Conservation (phyloP, 2,113 vertebrate species). For the Fukomys damarensis region DNA sequence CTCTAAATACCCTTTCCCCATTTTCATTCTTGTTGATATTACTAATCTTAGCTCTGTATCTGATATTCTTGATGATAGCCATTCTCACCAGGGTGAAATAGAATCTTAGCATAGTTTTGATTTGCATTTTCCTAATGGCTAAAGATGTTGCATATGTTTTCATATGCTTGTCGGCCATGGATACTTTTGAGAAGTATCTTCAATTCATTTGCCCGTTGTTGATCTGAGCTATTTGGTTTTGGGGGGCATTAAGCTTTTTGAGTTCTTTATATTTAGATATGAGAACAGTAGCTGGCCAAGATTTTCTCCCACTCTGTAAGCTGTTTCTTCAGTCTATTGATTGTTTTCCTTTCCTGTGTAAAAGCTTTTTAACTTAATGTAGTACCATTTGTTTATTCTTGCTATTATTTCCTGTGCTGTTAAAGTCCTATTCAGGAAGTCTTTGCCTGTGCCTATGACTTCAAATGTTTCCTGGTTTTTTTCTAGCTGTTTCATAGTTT, state of each 20-base stretch:
- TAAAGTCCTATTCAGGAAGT: not conserved
- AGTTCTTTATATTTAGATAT: not conserved
- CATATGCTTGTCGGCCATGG: not conserved
- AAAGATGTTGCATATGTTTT: not conserved
- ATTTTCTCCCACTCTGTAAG: not conserved
- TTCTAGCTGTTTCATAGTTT: not conserved
- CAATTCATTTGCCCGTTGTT: not conserved
- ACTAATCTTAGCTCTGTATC: not conserved
- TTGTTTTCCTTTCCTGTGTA: not conserved
- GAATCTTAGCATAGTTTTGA: too few relatives aligned
- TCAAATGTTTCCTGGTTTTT: not conserved
- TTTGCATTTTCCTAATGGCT: not conserved
- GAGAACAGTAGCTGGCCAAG: not conserved
- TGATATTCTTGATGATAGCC: not conserved
- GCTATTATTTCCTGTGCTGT: not conserved
- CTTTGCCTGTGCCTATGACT: not conserved
- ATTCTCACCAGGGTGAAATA: not conserved
- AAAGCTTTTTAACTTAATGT: not conserved
- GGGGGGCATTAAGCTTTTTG: not conserved
- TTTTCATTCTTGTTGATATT: not conserved
- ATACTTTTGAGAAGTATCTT: not conserved
- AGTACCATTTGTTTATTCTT: not conserved
- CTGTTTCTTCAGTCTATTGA: not conserved
- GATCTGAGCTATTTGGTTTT: not conserved
- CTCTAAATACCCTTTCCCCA: not conserved